A percentile compares a stretch with the other conserved stretches of the same genome.
Evolutionary conservation across 2,888 invertebrate genomes (phyloP).

Genomic region (Hyposoter dolosus): DNA sequence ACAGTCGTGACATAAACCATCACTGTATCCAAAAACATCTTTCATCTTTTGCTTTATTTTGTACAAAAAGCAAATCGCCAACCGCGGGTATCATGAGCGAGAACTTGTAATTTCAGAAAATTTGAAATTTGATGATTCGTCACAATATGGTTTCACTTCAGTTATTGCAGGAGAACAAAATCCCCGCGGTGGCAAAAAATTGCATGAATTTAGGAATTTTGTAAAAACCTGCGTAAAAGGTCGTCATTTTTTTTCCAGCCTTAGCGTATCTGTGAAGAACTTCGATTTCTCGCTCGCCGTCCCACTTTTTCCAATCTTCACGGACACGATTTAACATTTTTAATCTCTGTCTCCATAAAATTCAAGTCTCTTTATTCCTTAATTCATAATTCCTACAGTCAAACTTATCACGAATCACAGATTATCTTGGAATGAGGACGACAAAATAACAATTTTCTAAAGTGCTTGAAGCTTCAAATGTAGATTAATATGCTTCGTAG

Average conservation of each 20-base stretch:
- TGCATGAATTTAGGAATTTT: background rate
- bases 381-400: background rate
- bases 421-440: background rate
- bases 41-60: background rate
- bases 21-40: conserved; percentile 25
- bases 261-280: conserved; percentile 52
- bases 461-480: background rate
- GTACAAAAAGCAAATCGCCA: background rate
- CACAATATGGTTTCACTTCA: background rate
- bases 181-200: background rate
- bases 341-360: background rate
- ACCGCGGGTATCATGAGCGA: background rate
- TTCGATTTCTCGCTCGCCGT: conserved; percentile 16
- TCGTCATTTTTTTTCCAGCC: conserved; percentile 25
- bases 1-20: conserved; percentile 8
- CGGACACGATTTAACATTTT: conserved; percentile 30
- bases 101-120: background rate
- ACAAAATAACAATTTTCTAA: background rate
- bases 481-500: too few species aligned
- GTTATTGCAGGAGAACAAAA: background rate
- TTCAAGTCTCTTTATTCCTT: background rate
- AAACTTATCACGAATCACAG: background rate
- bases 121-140: background rate
- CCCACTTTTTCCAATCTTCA: conserved; percentile 52
- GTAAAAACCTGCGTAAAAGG: conserved; percentile 42